Percentiles rank a stretch among this genome's conserved stretches.
Evolutionary conservation across 2,797 vertebrate species (phyloP).

Genomic region (Trachops cirrhosus): DNA sequence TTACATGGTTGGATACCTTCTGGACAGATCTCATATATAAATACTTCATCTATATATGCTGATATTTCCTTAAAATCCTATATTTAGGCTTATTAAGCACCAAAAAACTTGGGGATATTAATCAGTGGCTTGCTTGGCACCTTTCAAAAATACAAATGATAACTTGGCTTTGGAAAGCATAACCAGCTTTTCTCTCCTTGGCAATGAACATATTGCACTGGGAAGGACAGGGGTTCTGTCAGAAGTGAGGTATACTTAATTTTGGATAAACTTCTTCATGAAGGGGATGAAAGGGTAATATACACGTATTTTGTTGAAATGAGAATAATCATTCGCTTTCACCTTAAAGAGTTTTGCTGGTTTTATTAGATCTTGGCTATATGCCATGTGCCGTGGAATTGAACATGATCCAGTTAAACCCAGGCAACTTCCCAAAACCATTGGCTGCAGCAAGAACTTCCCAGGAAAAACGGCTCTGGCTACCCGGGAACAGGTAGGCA

Average conservation of each 20-base stretch:
- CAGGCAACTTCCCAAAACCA: constrained; percentile 92
- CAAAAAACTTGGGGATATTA: not conserved
- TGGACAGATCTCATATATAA: not conserved
- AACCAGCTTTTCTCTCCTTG: not conserved
- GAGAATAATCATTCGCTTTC: constrained; percentile 36
- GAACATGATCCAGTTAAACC: constrained; percentile 96
- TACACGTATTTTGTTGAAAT: constrained; percentile 11
- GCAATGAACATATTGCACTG: not conserved
- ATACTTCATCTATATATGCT: not conserved
- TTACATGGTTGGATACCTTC: not conserved
- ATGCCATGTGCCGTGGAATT: constrained; percentile 93
- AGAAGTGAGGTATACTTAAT: constrained; percentile 7
- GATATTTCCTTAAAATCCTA: constrained; percentile 22
- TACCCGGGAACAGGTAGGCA: constrained; percentile 89
- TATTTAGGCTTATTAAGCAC: not conserved
- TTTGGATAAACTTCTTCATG: constrained; percentile 20
- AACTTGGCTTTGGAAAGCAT: constrained; percentile 9
- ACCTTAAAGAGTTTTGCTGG: constrained; percentile 33
- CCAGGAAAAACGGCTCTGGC: constrained; percentile 89
- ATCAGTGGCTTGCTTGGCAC: not conserved
- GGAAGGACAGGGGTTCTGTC: not conserved
- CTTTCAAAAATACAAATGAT: constrained; percentile 37
- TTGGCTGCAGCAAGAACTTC: constrained; percentile 98
- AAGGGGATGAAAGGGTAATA: not conserved
- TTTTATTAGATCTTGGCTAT: constrained; percentile 92